Evolutionary conservation across 2,113 vertebrate genomes (phyloP), one percentile per base, ranked within the genome.

Genomic region (Lophochroa leadbeateri): DNA sequence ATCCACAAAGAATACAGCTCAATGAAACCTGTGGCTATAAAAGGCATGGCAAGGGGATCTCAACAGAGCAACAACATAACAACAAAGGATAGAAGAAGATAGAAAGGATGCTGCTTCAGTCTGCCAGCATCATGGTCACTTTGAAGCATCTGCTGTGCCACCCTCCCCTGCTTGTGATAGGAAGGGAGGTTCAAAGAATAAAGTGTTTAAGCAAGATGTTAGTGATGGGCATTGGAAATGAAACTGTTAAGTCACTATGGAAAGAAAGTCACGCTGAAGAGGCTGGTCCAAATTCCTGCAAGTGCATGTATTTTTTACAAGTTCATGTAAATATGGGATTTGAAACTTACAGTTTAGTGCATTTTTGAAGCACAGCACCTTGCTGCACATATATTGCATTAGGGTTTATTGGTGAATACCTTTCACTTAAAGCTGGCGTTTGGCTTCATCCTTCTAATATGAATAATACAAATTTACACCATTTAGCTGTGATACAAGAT

Each of bases 351-450:
- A 0, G 21, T 35, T 94, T 28, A 58, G n/a, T 6, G 5, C 8
- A 68, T 43, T 77, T 91, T 85, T 64, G 17, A 86, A 91, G 14
- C 23, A 61, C 37, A 67, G 29, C 11, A 15, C 9, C 29, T 17
- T 2, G 2, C 7, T 17, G 1, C 10, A 61, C 0, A 0, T 10
- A 44, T 31, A 17, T 65, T 24, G 2, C 46, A 55, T 61, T 74
- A 50, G 27, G 20, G 16, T 44, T 79, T 75, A 47, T 33, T 69
- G 24, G 11, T 68, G 25, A 69, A 74, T 46, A 78, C 8, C 25
- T 78, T 69, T 52, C 33, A 37, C 20, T 76, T 78, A 27, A 58
- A 60, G 16, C 24, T 85, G 49, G 6, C 31, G 61, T 88, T 85
- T 61, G 71, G 3, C 20, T 90, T 61, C 44, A 25, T n/a, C 8